These are phyloP conservation scores for Archocentrus centrarchus DNA, from an alignment of 2,113 vertebrate species.

Conservation along the genomic window DNA sequence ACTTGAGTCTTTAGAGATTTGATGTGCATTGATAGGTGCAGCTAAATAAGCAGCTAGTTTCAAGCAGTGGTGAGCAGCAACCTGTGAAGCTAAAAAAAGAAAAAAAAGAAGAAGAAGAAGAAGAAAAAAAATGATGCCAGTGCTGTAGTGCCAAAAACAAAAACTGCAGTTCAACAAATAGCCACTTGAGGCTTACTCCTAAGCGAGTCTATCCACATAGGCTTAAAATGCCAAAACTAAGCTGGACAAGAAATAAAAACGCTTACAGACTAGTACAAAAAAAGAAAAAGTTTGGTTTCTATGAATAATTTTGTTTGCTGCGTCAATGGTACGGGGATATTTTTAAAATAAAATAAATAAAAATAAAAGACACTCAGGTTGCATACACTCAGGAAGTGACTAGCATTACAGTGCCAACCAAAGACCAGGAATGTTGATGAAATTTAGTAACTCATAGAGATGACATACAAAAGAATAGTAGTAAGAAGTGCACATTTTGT, in stretches of 20 bases:
- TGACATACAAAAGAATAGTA: not conserved
- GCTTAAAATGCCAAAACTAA: not conserved
- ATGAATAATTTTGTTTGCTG: not conserved
- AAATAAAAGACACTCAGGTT: no score
- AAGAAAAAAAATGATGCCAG: not conserved
- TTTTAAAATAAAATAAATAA: no score
- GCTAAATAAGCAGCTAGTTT: no score
- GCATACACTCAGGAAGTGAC: no score
- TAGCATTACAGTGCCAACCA: not conserved
- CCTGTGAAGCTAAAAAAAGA: not conserved
- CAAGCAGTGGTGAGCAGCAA: not conserved
- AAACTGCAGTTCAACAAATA: not conserved
- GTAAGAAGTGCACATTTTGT: not conserved
- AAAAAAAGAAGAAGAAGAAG: no score
- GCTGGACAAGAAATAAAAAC: not conserved
- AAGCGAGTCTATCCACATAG: not conserved
- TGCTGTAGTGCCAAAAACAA: not conserved
- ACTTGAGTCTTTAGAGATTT: not conserved
- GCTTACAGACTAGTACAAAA: not conserved
- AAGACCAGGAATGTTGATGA: not conserved
- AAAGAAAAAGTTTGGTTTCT: not conserved
- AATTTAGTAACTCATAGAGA: not conserved
- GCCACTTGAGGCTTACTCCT: not conserved
- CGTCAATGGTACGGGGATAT: no score
- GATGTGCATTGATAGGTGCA: no score